phyloP scores from a whole-genome alignment of 1,140 invertebrate species.

The Drosophila rufa region DNA sequence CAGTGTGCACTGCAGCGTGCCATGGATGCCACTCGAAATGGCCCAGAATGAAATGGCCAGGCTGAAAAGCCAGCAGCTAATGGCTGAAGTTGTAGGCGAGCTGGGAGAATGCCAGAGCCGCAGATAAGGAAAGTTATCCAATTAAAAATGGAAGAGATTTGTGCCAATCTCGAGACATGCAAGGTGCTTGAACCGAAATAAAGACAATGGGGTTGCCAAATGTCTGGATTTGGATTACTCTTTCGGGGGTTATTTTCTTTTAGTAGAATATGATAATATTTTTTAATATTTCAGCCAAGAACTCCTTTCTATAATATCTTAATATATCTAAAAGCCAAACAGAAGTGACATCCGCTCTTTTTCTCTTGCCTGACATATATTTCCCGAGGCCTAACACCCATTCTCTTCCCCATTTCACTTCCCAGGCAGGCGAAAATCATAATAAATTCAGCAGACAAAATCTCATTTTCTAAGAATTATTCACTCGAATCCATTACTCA shows the following conservation, averaged over 20 bases:
- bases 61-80: conserved; percentile 32
- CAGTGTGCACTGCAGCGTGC: conserved; percentile 73
- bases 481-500: conserved; percentile 52
- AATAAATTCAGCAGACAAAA: conserved; percentile 46
- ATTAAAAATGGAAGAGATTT: conserved; percentile 62
- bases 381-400: conserved; percentile 12
- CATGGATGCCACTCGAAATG: conserved; percentile 68
- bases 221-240: neutral
- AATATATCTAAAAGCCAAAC: neutral
- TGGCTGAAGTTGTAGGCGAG: conserved; percentile 61
- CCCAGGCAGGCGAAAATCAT: conserved; percentile 34
- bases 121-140: conserved; percentile 71
- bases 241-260: too few species aligned
- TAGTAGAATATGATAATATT: neutral
- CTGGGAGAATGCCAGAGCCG: conserved; percentile 20
- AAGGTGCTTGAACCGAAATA: conserved; percentile 41
- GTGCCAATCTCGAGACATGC: conserved; percentile 65
- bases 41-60: conserved; percentile 54
- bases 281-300: neutral
- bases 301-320: neutral
- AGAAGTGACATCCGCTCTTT: neutral
- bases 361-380: too few species aligned
- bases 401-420: conserved; percentile 32
- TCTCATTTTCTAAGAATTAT: conserved; percentile 58
- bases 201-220: conserved; percentile 10